A percentile compares a stretch with the other conserved stretches of the same genome.
These are phyloP conservation scores for Amorpha juglandis DNA, from an alignment of 2,888 invertebrate species.

Conservation along the genomic window DNA sequence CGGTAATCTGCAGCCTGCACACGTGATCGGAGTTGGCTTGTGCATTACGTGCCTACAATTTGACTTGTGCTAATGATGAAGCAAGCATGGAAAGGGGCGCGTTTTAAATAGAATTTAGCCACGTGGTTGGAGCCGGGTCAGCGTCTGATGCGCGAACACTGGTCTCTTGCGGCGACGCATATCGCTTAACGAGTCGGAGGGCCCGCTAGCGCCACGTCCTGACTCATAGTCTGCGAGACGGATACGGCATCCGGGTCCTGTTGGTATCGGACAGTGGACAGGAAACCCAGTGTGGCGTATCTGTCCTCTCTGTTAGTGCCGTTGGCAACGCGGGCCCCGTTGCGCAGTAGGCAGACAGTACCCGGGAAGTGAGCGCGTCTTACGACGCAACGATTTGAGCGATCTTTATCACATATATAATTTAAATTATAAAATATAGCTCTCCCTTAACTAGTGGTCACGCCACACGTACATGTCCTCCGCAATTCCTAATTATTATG, in stretches of 20 bases:
- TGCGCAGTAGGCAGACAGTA: background rate
- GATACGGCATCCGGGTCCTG: too few relatives aligned
- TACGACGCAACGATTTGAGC: constrained; percentile 16
- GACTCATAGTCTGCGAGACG: too few relatives aligned
- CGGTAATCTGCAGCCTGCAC: too few relatives aligned
- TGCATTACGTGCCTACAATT: background rate
- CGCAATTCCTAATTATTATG: background rate
- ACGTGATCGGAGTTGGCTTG: too few relatives aligned
- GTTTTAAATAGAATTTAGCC: constrained; percentile 4
- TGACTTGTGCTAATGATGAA: background rate
- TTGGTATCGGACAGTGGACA: background rate
- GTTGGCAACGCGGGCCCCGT: background rate
- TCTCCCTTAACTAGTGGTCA: constrained; percentile 2
- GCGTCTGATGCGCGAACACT: too few relatives aligned
- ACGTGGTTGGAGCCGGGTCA: background rate
- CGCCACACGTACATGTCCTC: background rate
- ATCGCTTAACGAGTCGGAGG: too few relatives aligned
- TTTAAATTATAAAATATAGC: constrained; percentile 6
- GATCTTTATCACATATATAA: constrained; percentile 1
- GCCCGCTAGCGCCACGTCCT: too few relatives aligned
- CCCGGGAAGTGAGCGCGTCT: constrained; percentile 10
- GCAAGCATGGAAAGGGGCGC: background rate
- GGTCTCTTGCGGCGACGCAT: too few relatives aligned
- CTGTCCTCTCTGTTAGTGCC: background rate
- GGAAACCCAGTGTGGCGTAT: background rate